Evolutionary conservation across 2,113 vertebrate genomes (phyloP).

Genomic region (Jacana jacana): DNA sequence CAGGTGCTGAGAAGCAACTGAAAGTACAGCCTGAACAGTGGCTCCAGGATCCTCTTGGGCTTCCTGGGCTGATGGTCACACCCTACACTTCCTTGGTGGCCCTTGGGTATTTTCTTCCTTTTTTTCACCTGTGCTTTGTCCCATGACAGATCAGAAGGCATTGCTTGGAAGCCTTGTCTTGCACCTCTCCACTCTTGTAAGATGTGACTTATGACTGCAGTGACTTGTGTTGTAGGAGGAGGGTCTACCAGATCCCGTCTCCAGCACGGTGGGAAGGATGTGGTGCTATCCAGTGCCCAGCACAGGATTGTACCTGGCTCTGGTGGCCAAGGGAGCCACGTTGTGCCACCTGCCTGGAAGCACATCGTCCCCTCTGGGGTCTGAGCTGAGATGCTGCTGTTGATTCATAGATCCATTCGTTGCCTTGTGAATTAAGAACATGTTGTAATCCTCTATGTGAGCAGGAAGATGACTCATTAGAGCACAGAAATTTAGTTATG

Average conservation of each 20-base stretch:
- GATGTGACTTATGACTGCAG: rapidly evolving
- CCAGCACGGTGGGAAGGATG: rapidly evolving
- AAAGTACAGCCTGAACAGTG: not conserved
- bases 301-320: not conserved
- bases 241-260: not conserved
- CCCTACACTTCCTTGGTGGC: not conserved
- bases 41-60: not conserved
- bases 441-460: not conserved
- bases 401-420: rapidly evolving
- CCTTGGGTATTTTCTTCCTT: not conserved
- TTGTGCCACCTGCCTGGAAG: not conserved
- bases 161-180: not conserved
- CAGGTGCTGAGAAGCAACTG: not conserved
- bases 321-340: rapidly evolving
- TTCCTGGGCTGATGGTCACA: not conserved
- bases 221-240: not conserved
- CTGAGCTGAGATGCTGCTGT: not conserved
- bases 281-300: not conserved
- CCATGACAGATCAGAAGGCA: not conserved
- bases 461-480: not conserved
- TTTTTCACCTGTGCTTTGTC: not conserved
- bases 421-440: not conserved
- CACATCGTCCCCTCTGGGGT: rapidly evolving
- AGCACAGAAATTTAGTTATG: not conserved
- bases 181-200: not conserved